Evolutionary conservation across 2,113 vertebrate genomes (phyloP).

Genomic region (Cichladusa arquata): DNA sequence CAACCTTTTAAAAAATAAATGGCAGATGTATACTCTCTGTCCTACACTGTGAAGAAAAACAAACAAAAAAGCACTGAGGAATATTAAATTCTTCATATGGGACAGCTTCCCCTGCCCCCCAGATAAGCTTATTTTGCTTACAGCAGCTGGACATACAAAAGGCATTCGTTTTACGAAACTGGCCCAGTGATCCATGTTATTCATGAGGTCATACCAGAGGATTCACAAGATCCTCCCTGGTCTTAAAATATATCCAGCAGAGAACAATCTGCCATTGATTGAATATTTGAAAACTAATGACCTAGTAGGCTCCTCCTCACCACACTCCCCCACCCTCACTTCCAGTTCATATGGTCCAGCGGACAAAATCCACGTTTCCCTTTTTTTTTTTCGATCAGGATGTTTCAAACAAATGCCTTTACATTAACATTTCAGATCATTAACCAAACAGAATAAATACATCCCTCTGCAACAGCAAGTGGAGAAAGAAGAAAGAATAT

Average conservation of each 20-base stretch:
- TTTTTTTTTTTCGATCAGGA: neutral
- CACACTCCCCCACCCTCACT: neutral
- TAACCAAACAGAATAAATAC: constrained; percentile 2
- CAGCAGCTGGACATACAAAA: neutral
- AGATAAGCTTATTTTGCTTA: neutral
- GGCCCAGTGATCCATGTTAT: neutral
- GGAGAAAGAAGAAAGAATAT: constrained; percentile 1
- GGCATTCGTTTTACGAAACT: neutral
- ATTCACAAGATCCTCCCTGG: neutral
- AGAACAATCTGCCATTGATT: constrained; percentile 25
- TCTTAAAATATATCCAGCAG: constrained; percentile 7
- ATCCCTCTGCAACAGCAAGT: neutral
- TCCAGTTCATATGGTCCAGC: neutral
- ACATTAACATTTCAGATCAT: neutral
- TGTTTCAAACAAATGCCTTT: neutral
- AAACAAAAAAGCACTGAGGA: neutral
- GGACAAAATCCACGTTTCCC: neutral
- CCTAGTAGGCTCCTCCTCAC: neutral
- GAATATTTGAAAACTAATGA: neutral
- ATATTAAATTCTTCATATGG: neutral
- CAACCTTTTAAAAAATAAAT: neutral
- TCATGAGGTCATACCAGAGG: neutral
- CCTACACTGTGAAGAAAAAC: neutral
- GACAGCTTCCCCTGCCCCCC: neutral
- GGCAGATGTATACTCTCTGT: neutral